phyloP scores from a whole-genome alignment of 2,797 vertebrate genomes.

The Lophius americanus region DNA sequence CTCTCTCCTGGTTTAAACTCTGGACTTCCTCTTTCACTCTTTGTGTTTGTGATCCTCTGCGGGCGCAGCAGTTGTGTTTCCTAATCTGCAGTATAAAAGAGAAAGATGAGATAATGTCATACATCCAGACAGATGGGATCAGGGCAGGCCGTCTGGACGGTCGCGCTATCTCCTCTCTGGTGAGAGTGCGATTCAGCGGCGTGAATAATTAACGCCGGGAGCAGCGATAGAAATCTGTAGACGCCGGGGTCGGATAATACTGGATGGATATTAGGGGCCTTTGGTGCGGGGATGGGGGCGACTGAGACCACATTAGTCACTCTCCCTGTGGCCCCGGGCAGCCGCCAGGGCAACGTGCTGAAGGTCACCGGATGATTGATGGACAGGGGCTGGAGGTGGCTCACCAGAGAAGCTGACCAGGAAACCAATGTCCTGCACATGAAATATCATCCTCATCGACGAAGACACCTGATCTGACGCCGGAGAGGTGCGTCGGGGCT shows the following conservation, averaged over 20 bases:
- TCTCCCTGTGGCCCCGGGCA: slow-evolving; percentile 58
- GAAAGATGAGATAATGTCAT: slow-evolving; percentile 56
- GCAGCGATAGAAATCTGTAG: slow-evolving; percentile 78
- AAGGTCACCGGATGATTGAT: slow-evolving; percentile 79
- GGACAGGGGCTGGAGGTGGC: slow-evolving; percentile 48
- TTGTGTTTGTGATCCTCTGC: no score
- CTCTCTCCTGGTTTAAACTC: no score
- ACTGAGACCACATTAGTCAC: slow-evolving; percentile 70
- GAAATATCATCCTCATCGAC: slow-evolving; percentile 61
- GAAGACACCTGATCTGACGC: slow-evolving; percentile 66
- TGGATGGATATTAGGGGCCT: slow-evolving; percentile 68
- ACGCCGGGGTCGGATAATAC: slow-evolving; percentile 69
- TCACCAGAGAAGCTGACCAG: slow-evolving; percentile 61
- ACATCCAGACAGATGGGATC: slow-evolving; percentile 60
- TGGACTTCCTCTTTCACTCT: no score
- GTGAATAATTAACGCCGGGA: slow-evolving; percentile 82
- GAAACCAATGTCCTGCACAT: slow-evolving; percentile 71
- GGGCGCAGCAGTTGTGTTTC: slow-evolving; percentile 25
- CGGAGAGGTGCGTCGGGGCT: slow-evolving; percentile 49
- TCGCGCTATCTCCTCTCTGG: slow-evolving; percentile 64
- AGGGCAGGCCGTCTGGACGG: slow-evolving; percentile 51
- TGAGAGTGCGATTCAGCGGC: slow-evolving; percentile 75
- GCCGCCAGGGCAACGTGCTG: slow-evolving; percentile 58
- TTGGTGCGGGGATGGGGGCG: slow-evolving; percentile 56
- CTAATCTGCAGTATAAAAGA: slow-evolving; percentile 41